Evolutionary conservation across 2,888 invertebrate genomes (phyloP), one percentile per base, ranked within the genome.

Genomic region (Limnephilus rhombicus): DNA sequence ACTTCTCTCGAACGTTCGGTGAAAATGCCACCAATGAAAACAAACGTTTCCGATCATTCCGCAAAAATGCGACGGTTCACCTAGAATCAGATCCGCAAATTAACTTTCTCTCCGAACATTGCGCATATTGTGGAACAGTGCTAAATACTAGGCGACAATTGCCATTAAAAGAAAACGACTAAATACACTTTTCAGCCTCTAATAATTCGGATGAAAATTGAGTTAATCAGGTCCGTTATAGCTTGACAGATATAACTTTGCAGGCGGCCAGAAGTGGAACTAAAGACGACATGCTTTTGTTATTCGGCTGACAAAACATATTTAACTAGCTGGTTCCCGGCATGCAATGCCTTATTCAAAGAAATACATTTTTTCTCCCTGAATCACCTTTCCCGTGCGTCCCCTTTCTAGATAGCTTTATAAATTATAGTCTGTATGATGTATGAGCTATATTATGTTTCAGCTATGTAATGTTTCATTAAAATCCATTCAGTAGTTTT

Each of bases 81-180:
- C 31, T 80, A n/a, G 68, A 24, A 68, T 68, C 9, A 68, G 68
- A 68, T 24, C 24, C 24, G 24, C 9, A 68, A 24, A 68, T 68
- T 34, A 68, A 80, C 80, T 89, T 80, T 89, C 88, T 89, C 88
- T n/a, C 80, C 41, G 86, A 80, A 34, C 34, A 68, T 37, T 37
- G 34, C 80, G 88, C 88, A 80, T 80, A 37, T 88, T 88, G 80
- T 80, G 88, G 88, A 89, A 89, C 88, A 24, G 68, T 7, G 68
- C 68, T n/a, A 68, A 68, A 68, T n/a, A 68, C 68, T 68, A 68
- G n/a, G 68, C 68, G 68, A 68, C 68, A 68, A 68, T 68, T 24
- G 68, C n/a, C 24, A 68, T 68, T n/a, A 41, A 31, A 15, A 80
- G 80, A 31, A 31, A 31, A 31, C 31, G 37, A 80, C 24, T n/a